Base-by-base conservation (phyloP, 2,888 invertebrate genomes). In the Habroteleia sp. region DNA sequence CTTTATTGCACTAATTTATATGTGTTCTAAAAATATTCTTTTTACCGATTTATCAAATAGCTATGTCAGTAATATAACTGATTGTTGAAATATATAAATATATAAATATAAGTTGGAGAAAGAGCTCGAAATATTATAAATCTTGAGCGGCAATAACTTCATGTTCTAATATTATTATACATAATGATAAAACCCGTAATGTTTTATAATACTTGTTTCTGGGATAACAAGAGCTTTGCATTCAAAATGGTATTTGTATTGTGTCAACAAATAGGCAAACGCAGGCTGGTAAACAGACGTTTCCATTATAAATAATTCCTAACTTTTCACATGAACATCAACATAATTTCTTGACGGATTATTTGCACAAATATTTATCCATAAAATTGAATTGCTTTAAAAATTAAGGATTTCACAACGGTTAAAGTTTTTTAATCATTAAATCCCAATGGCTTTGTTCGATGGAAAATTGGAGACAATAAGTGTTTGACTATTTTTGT, bases 211-310 rank as follows among this genome's bases (percentile, higher is more conserved):
- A 20, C 33, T 48, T 20, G 35, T 52, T 52, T 14, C 25, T 13
- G 13, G 37, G 25, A 52, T 52, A 37, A 52, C 37, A 37, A 37
- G 37, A 37, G 37, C 25, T 37, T 52, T 37, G 50, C 35, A 52
- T 37, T 20, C 25, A 10, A n/a, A 37, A 37, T 25, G 8, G 25
- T 14, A 25, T 52, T 37, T 37, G 25, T 25, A 25, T 37, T 52
- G 25, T 37, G 25, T 25, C 8, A 25, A 37, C 25, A 37, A 25
- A 52, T 25, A 16, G 37, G 14, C 13, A 50, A 50, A 37, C n/a
- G 20, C 23, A 4, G 2, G 20, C 10, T 11, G 3, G 23, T 13
- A 33, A n/a, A 17, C 31, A 33, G 11, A 20, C 48, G 23, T 4
- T 50, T 50, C 13, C 33, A 35, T 50, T 50, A 50, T 35, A 35